Percentiles rank a stretch among this genome's conserved stretches.
These are phyloP conservation scores for Phrynosoma platyrhinos DNA, from an alignment of 2,113 vertebrate genomes.

Conservation along the genomic window DNA sequence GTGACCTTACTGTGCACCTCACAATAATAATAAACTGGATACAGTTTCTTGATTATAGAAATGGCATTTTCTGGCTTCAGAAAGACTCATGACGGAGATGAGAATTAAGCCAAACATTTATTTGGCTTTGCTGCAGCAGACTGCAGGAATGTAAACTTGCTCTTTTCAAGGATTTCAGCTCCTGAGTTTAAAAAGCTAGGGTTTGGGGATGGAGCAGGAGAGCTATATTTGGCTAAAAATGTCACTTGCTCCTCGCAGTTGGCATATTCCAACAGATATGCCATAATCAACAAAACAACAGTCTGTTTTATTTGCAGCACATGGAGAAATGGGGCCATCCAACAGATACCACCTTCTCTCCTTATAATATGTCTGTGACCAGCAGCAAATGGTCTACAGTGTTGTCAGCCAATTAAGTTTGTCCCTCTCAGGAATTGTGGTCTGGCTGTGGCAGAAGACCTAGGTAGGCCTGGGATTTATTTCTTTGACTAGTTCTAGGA, in stretches of 20 bases:
- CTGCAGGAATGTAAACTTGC: constrained; percentile 81
- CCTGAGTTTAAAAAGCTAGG: constrained; percentile 79
- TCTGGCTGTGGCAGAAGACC: constrained; percentile 75
- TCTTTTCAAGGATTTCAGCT: constrained; percentile 80
- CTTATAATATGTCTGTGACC: constrained; percentile 72
- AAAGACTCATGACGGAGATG: constrained; percentile 73
- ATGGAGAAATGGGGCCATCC: constrained; percentile 78
- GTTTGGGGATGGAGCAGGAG: constrained; percentile 79
- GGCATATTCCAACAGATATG: constrained; percentile 81
- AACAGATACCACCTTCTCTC: constrained; percentile 78
- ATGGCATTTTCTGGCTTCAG: constrained; percentile 74
- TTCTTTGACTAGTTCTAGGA: constrained; percentile 77
- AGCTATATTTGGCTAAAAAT: constrained; percentile 87
- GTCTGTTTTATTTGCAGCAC: constrained; percentile 81
- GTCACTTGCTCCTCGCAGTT: constrained; percentile 78
- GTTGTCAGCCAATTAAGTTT: constrained; percentile 81
- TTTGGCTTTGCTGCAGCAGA: constrained; percentile 76
- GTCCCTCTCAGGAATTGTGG: constrained; percentile 78
- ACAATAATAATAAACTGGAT: constrained; percentile 38
- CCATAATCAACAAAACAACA: constrained; percentile 83
- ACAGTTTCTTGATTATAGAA: constrained; percentile 73
- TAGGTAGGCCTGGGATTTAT: constrained; percentile 80
- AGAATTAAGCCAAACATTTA: constrained; percentile 80
- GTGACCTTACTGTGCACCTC: constrained; percentile 47
- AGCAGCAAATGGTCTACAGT: constrained; percentile 76